These are phyloP conservation scores for Venusia cambrica DNA, from an alignment of 2,888 invertebrate species.

Conservation along the genomic window DNA sequence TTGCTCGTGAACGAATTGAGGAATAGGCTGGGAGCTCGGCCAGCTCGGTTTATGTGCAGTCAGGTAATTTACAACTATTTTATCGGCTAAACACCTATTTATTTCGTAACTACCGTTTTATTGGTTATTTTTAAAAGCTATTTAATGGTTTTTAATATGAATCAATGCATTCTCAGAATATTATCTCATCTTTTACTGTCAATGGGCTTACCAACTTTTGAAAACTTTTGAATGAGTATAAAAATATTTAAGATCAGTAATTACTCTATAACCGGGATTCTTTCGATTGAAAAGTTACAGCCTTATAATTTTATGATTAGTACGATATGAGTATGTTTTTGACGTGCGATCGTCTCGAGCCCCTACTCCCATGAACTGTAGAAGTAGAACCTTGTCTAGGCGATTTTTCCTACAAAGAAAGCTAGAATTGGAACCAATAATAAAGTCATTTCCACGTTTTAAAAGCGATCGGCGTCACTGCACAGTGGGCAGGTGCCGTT, in stretches of 20 bases:
- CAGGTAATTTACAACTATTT: constrained; percentile 18
- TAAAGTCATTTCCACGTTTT: constrained; percentile 23
- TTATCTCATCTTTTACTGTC: too few relatives aligned
- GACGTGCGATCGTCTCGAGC: too few relatives aligned
- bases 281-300: too few relatives aligned
- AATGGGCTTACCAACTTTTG: too few relatives aligned
- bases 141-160: constrained; percentile 12
- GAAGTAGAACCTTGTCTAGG: too few relatives aligned
- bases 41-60: constrained; percentile 13
- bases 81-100: constrained; percentile 15
- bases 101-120: constrained; percentile 8
- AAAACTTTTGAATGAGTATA: too few relatives aligned
- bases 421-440: constrained; percentile 7
- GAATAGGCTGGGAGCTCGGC: constrained; percentile 8
- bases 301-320: too few relatives aligned
- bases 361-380: too few relatives aligned
- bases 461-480: constrained; percentile 25
- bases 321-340: too few relatives aligned
- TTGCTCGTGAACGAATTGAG: constrained; percentile 42
- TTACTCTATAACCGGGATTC: too few relatives aligned
- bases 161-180: too few relatives aligned
- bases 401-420: neutral
- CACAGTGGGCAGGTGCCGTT: constrained; percentile 70
- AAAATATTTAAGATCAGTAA: too few relatives aligned
- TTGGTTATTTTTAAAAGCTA: constrained; percentile 6